Evolutionary conservation across 2,113 vertebrate genomes (phyloP).

Genomic region (Gasterosteus nipponicus): DNA sequence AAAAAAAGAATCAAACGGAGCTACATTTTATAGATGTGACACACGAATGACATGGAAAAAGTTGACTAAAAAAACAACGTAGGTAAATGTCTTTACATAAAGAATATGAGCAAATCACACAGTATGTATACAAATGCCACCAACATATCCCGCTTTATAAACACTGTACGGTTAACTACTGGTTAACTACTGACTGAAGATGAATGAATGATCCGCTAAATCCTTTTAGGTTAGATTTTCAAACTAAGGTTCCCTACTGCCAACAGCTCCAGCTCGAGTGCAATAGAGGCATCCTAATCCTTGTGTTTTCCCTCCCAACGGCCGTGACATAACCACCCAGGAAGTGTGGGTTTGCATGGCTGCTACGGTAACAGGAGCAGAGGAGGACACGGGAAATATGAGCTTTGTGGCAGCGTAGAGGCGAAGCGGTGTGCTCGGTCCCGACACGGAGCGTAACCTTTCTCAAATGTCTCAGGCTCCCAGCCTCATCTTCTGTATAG

Average conservation of each 20-base stretch:
- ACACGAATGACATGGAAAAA: background rate
- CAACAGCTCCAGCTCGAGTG: background rate
- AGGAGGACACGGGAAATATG: constrained; percentile 69
- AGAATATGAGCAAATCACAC: constrained; percentile 22
- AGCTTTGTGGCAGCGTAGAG: constrained; percentile 58
- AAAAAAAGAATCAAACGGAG: constrained; percentile 20
- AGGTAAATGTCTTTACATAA: background rate
- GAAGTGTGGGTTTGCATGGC: constrained; percentile 66
- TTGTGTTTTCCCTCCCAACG: constrained; percentile 35
- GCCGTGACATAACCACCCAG: constrained; percentile 65
- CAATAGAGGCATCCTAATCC: constrained; percentile 33
- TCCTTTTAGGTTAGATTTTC: constrained; percentile 12
- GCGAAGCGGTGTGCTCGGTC: constrained; percentile 38
- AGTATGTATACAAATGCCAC: background rate
- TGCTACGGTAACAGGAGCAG: constrained; percentile 71
- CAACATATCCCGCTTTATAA: background rate
- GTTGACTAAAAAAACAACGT: no score
- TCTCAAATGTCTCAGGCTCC: constrained; percentile 58
- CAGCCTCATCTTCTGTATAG: background rate
- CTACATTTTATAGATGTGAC: constrained; percentile 4
- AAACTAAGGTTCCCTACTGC: constrained; percentile 1
- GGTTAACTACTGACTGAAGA: background rate
- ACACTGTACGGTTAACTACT: background rate
- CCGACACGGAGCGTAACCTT: constrained; percentile 65
- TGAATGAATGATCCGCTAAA: background rate